Evolutionary conservation across 2,797 vertebrate genomes (phyloP).

Genomic region (Champsocephalus esox): DNA sequence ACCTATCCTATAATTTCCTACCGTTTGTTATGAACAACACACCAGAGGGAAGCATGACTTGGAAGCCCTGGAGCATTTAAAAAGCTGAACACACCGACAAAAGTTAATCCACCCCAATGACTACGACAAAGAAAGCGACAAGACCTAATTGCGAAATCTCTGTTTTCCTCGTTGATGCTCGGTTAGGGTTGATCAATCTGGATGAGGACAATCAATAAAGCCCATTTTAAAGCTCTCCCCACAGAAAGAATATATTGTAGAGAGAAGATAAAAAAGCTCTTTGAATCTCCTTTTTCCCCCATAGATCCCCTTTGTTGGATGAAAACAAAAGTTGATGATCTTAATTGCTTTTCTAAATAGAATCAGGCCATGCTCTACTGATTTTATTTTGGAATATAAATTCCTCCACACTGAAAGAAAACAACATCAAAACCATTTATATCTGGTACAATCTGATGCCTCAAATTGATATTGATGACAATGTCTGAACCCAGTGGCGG

Average conservation of each 20-base stretch:
- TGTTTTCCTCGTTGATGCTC: constrained; percentile 20
- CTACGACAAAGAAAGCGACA: constrained; percentile 20
- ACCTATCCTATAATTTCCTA: background rate
- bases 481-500: no score
- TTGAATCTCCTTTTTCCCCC: background rate
- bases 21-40: constrained; percentile 13
- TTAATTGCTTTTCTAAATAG: constrained; percentile 2
- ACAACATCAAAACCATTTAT: background rate
- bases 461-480: background rate
- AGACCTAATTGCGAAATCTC: constrained; percentile 18
- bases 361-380: background rate
- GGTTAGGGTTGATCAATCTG: constrained; percentile 35
- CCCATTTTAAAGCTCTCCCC: constrained; percentile 8
- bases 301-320: background rate
- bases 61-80: constrained; percentile 23
- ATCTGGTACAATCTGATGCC: background rate
- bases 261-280: constrained; percentile 1
- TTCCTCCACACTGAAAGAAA: background rate
- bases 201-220: constrained; percentile 43
- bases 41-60: constrained; percentile 8
- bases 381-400: constrained; percentile 13
- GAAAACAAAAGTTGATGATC: constrained; percentile 4
- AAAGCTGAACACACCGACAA: constrained; percentile 19
- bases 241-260: constrained; percentile 12
- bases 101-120: constrained; percentile 33